Evolutionary conservation across 2,797 vertebrate genomes (phyloP).

Genomic region (Bufotes viridis): DNA sequence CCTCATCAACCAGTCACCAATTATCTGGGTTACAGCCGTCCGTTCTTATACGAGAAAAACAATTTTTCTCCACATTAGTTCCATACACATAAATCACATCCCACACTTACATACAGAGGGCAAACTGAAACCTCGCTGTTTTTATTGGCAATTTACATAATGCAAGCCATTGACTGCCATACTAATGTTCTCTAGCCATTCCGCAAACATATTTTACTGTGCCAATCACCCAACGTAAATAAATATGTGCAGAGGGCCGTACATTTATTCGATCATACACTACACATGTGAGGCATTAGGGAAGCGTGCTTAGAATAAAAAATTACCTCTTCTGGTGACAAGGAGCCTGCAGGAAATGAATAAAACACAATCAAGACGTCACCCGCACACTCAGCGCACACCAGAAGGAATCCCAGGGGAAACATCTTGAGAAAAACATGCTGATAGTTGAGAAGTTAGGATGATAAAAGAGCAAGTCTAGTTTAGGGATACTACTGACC

Average conservation of each 20-base stretch:
- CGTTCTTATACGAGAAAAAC: background rate
- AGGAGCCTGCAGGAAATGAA: constrained; percentile 39
- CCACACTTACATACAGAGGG: background rate
- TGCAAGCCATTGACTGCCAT: constrained; percentile 36
- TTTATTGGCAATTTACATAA: constrained; percentile 45
- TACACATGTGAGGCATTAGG: constrained; percentile 27
- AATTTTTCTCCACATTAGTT: constrained; percentile 5
- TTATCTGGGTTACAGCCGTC: background rate
- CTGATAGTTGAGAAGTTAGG: background rate
- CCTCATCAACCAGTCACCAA: background rate
- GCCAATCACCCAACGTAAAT: constrained; percentile 39
- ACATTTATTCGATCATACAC: constrained; percentile 5
- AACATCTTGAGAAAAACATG: background rate
- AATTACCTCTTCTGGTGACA: constrained; percentile 31
- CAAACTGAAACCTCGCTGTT: constrained; percentile 29
- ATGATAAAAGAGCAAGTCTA: background rate
- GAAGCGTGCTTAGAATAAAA: constrained; percentile 31
- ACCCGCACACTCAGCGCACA: background rate
- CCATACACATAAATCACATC: constrained; percentile 25
- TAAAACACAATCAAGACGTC: constrained; percentile 5
- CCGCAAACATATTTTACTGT: constrained; percentile 40
- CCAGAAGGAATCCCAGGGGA: constrained; percentile 5
- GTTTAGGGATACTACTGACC: background rate
- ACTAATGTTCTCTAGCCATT: constrained; percentile 40
- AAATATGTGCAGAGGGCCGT: constrained; percentile 36